A percentile compares a stretch with the other conserved stretches of the same genome.
Evolutionary conservation across 2,888 invertebrate species (phyloP).

Genomic region (Hartigia nigra): DNA sequence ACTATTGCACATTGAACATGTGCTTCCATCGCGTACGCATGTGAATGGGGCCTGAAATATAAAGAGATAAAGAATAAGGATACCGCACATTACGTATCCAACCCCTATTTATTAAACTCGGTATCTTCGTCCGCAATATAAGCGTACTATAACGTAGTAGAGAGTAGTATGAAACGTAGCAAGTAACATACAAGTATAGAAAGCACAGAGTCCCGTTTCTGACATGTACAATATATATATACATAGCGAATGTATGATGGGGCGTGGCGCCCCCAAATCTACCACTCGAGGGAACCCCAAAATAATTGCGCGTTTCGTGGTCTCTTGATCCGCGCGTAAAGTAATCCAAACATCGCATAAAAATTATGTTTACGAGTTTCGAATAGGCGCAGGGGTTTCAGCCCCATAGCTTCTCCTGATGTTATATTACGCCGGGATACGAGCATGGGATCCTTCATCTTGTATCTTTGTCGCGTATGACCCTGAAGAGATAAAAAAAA

Average conservation of each 20-base stretch:
- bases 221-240: background rate
- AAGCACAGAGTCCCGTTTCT: background rate
- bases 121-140: background rate
- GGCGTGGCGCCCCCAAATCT: conserved; percentile 15
- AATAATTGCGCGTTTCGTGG: conserved; percentile 63
- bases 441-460: background rate
- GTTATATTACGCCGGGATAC: background rate
- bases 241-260: background rate
- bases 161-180: background rate
- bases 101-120: background rate
- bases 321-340: conserved; percentile 59
- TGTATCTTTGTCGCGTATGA: background rate
- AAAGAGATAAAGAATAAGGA: background rate
- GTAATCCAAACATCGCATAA: conserved; percentile 63
- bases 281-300: conserved; percentile 31
- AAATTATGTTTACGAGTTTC: conserved; percentile 65
- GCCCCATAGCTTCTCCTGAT: background rate
- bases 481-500: background rate
- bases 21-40: background rate
- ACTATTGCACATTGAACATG: background rate
- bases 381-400: conserved; percentile 43
- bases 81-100: background rate
- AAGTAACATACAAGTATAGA: background rate
- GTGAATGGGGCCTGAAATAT: background rate
- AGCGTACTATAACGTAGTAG: background rate